phyloP scores from a whole-genome alignment of 2,113 vertebrate species.

The Phylloscopus trochilus region DNA sequence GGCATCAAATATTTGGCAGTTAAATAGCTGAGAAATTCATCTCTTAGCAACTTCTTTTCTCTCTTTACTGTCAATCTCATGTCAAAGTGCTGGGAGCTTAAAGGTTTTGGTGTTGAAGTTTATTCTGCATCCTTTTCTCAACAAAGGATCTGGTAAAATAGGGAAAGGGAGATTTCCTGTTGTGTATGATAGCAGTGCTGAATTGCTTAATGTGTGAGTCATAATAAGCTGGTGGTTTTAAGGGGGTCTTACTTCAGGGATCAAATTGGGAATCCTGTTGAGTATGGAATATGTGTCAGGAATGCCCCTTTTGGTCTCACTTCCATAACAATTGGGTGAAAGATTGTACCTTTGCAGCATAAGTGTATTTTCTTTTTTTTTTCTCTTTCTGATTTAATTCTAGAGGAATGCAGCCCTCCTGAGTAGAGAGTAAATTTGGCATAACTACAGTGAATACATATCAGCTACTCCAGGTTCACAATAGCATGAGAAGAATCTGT shows the following conservation, averaged over 20 bases:
- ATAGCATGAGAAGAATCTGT: neutral
- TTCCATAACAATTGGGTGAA: neutral
- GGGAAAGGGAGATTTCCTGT: too few relatives aligned
- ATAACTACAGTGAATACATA: neutral
- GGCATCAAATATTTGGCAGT: conserved; percentile 12
- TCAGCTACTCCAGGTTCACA: neutral
- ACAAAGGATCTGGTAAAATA: neutral
- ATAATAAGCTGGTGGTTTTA: neutral
- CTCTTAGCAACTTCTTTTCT: conserved; percentile 31
- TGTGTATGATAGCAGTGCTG: neutral
- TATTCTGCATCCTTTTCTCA: conserved; percentile 2
- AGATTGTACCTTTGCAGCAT: neutral
- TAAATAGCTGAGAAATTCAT: conserved; percentile 22
- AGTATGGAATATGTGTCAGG: neutral
- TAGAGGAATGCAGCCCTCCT: neutral
- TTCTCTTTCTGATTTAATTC: neutral
- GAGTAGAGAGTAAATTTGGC: neutral
- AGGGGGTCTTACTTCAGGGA: neutral
- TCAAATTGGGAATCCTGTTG: neutral
- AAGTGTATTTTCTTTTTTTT: neutral
- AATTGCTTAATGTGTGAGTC: neutral
- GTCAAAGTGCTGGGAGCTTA: neutral
- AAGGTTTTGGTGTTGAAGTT: neutral
- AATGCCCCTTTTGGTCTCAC: neutral
- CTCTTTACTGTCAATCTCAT: neutral